Evolutionary conservation across 2,888 invertebrate species (phyloP).

Genomic region (Himalopsyche anomala): DNA sequence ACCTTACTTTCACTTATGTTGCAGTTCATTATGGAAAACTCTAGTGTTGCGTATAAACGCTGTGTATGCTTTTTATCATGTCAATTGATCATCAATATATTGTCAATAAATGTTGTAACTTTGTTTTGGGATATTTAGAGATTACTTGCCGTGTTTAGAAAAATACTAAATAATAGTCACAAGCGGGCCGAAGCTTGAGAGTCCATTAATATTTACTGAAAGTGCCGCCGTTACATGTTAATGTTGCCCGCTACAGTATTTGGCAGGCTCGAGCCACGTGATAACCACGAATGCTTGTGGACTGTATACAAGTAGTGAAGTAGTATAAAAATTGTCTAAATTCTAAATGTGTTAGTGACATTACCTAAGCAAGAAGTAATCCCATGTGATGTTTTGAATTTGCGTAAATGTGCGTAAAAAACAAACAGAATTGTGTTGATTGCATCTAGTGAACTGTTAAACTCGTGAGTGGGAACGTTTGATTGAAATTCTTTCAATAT

Average conservation of each 20-base stretch:
- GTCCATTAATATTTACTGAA: not conserved
- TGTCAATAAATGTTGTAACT: too few relatives aligned
- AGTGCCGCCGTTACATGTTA: not conserved
- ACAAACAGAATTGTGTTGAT: conserved; percentile 45
- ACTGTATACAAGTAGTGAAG: conserved; percentile 51
- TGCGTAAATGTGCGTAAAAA: conserved; percentile 45
- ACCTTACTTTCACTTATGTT: too few relatives aligned
- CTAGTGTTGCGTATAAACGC: too few relatives aligned
- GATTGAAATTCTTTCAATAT: conserved; percentile 35
- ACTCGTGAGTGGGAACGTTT: conserved; percentile 16
- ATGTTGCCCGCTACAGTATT: conserved; percentile 43
- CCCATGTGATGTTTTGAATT: conserved; percentile 55
- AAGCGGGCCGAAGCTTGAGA: not conserved
- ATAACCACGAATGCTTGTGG: conserved; percentile 51
- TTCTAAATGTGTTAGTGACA: conserved; percentile 56
- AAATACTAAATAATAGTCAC: too few relatives aligned
- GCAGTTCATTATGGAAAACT: too few relatives aligned
- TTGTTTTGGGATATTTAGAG: too few relatives aligned
- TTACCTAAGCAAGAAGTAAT: conserved; percentile 57
- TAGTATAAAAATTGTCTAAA: conserved; percentile 32
- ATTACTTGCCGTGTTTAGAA: too few relatives aligned
- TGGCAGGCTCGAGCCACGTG: conserved; percentile 52
- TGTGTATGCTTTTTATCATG: too few relatives aligned
- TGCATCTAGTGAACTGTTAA: conserved; percentile 44
- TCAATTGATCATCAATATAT: too few relatives aligned